Percentiles rank a stretch among this genome's conserved stretches.
Evolutionary conservation across 2,888 invertebrate species (phyloP).

Genomic region (Drosophila testacea): DNA sequence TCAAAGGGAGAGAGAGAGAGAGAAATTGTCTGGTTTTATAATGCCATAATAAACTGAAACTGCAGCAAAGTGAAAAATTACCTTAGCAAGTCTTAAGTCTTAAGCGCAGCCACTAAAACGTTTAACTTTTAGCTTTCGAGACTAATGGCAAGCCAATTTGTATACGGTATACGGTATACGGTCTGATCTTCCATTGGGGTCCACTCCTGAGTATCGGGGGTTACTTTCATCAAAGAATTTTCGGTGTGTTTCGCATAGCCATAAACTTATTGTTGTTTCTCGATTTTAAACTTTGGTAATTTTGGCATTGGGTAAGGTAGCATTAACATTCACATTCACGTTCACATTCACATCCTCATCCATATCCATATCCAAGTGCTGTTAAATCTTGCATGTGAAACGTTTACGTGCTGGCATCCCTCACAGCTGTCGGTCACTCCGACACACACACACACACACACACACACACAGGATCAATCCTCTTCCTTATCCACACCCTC

Average conservation of each 20-base stretch:
- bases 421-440: conserved; percentile 39
- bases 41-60: conserved; percentile 71
- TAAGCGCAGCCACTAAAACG: conserved; percentile 80
- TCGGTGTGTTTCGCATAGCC: conserved; percentile 72
- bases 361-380: conserved; percentile 48
- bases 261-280: conserved; percentile 57
- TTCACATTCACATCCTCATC: not conserved
- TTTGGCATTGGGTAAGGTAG: conserved; percentile 42
- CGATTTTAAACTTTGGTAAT: conserved; percentile 13
- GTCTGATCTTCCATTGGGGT: conserved; percentile 7
- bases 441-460: conserved; percentile 9
- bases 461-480: conserved; percentile 18
- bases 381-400: conserved; percentile 67
- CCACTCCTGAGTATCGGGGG: not conserved
- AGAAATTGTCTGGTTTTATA: conserved; percentile 40
- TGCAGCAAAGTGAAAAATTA: conserved; percentile 77
- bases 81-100: conserved; percentile 66
- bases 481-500: not conserved
- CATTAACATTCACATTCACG: conserved; percentile 7
- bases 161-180: conserved; percentile 69
- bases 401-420: conserved; percentile 78
- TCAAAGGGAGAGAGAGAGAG: not conserved
- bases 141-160: conserved; percentile 78
- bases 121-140: conserved; percentile 71
- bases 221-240: conserved; percentile 75